phyloP scores from a whole-genome alignment of 92 coral and sea anemone species.

The Bergia puertoricense region DNA sequence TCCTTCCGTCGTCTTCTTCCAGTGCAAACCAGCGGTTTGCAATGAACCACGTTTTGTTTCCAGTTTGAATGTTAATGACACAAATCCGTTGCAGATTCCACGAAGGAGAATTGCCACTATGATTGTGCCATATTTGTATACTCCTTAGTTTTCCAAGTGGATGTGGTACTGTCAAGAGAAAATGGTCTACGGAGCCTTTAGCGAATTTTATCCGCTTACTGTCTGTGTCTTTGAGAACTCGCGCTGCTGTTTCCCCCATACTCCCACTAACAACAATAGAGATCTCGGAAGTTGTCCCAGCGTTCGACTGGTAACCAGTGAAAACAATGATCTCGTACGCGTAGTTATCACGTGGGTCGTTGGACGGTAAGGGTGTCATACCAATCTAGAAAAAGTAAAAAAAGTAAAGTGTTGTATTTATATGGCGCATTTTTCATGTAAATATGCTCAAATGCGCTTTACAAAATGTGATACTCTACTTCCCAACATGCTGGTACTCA shows the following conservation, averaged over 20 bases:
- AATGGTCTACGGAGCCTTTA: slow-evolving; percentile 64
- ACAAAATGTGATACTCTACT: no score
- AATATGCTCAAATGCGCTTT: no score
- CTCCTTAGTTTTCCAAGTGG: slow-evolving; percentile 64
- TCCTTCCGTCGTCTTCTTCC: slow-evolving; percentile 87
- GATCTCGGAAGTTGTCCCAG: slow-evolving; percentile 81
- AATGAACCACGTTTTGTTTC: slow-evolving; percentile 76
- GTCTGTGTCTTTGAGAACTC: slow-evolving; percentile 65
- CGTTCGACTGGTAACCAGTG: slow-evolving; percentile 79
- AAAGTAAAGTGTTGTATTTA: no score
- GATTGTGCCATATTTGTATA: slow-evolving; percentile 82
- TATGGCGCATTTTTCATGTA: no score
- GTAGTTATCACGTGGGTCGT: slow-evolving; percentile 87
- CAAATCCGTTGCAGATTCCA: slow-evolving; percentile 77
- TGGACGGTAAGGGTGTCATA: slow-evolving; percentile 85
- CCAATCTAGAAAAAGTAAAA: slow-evolving; percentile 60
- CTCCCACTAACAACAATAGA: slow-evolving; percentile 74
- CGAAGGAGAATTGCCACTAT: slow-evolving; percentile 76
- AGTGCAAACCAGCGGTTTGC: slow-evolving; percentile 87
- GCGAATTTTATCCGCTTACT: slow-evolving; percentile 49
- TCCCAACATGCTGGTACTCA: no score
- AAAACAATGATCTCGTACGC: slow-evolving; percentile 79
- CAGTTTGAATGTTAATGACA: slow-evolving; percentile 75
- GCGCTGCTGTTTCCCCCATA: slow-evolving; percentile 73
- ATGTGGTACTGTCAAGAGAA: slow-evolving; percentile 79